Base-by-base conservation (phyloP, 2,888 invertebrate species). In the Andrena bicolor region DNA sequence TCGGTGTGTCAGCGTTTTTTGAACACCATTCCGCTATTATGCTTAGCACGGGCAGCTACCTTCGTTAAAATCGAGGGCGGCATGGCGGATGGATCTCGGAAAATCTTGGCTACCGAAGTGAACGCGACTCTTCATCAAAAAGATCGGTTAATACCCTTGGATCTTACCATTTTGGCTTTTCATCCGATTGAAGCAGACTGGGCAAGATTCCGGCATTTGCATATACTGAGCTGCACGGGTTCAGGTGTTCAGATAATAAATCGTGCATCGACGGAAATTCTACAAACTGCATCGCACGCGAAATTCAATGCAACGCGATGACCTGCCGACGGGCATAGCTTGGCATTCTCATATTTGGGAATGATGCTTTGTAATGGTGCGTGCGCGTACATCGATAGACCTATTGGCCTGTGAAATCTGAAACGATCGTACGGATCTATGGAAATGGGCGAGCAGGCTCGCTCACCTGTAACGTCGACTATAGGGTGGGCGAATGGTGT, bases 1-100 rank as follows among this genome's bases (percentile, higher is more conserved):
- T 80, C 80, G 80, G 71, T 72, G 63, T 68, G 80, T 80, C 80
- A 80, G 80, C 80, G 80, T 72, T 80, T 80, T 80, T 72, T 72
- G 61, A 80, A 66, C 64, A 49, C 41, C 53, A 8, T 60, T 35
- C 60, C 20, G 71, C 80, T 71, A 80, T 80, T 80, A 80, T 80
- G 66, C 74, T 23, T 49, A 10, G 77, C 77, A 73, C 77, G 53
- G 28, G 1, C 8, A 1, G 2, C 35, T 13, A 7, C 32, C 35
- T 77, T 77, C 75, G 74, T 77, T 77, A 77, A 77, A 77, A 77
- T 77, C 64, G 35, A n/a, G 75, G 51, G 26, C 28, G 61, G 35
- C 8, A 10, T 5, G 10, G 32, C 32, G 30, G 61, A 61, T 60
- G 60, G 13, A 1, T 13, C 41, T 41, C 1, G 41, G 30, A 1